Evolutionary conservation across 1,140 invertebrate species (phyloP).

Genomic region (Eubasilissa regina): DNA sequence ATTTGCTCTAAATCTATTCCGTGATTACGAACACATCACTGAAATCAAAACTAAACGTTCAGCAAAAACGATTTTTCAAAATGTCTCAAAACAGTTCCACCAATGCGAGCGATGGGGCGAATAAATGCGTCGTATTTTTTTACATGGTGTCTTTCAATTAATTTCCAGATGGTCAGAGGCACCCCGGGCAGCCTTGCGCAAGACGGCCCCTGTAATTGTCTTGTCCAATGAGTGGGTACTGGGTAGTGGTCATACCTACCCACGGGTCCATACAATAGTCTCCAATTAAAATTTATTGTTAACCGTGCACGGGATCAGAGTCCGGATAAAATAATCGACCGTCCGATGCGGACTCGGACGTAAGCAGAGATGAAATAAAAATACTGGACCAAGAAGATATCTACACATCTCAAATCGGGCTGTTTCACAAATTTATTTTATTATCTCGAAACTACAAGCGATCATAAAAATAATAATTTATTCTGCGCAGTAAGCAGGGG

Average conservation of each 20-base stretch:
- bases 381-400: too few relatives aligned
- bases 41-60: not conserved
- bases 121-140: not conserved
- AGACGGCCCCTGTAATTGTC: conserved; percentile 51
- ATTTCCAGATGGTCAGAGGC: not conserved
- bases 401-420: too few relatives aligned
- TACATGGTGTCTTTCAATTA: not conserved
- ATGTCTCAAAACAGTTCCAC: too few relatives aligned
- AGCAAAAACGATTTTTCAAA: too few relatives aligned
- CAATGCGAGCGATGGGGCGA: too few relatives aligned
- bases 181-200: conserved; percentile 14
- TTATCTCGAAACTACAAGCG: too few relatives aligned
- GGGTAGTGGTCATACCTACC: not conserved
- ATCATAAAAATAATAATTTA: too few relatives aligned
- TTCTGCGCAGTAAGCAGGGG: too few relatives aligned
- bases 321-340: conserved; percentile 14
- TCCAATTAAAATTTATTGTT: conserved; percentile 60
- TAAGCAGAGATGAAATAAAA: too few relatives aligned
- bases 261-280: conserved; percentile 37
- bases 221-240: conserved; percentile 47
- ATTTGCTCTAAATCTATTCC: not conserved
- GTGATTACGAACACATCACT: not conserved
- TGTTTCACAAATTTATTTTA: too few relatives aligned
- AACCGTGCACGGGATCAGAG: conserved; percentile 41
- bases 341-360: not conserved